phyloP scores from a whole-genome alignment of 2,113 vertebrate genomes.

The Phocoena sinus region DNA sequence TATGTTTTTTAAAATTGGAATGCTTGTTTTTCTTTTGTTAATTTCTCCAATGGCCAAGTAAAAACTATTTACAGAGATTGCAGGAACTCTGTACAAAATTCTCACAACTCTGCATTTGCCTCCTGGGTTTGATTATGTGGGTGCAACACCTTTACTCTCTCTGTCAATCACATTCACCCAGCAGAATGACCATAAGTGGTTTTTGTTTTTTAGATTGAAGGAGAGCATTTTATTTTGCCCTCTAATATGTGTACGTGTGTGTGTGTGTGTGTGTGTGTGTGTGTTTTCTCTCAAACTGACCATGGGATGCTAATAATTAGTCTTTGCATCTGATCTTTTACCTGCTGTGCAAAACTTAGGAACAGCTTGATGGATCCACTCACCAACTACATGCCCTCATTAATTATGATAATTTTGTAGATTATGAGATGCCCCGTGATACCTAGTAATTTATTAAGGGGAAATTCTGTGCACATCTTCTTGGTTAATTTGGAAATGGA shows the following conservation, averaged over 20 bases:
- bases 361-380: neutral
- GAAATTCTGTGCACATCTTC: neutral
- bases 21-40: neutral
- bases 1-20: neutral
- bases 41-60: neutral
- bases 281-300: neutral
- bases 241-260: too few relatives aligned
- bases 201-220: neutral
- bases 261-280: neutral
- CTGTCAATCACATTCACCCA: neutral
- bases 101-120: neutral
- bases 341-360: neutral
- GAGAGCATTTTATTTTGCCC: neutral
- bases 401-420: constrained; percentile 7
- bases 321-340: neutral
- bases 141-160: neutral
- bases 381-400: neutral
- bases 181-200: neutral
- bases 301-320: neutral
- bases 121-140: neutral
- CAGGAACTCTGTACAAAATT: neutral
- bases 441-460: neutral
- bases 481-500: constrained; percentile 10
- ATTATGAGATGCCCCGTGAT: neutral
- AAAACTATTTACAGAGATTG: neutral